phyloP scores from a whole-genome alignment of 2,888 invertebrate genomes.

The Molorchus minor region DNA sequence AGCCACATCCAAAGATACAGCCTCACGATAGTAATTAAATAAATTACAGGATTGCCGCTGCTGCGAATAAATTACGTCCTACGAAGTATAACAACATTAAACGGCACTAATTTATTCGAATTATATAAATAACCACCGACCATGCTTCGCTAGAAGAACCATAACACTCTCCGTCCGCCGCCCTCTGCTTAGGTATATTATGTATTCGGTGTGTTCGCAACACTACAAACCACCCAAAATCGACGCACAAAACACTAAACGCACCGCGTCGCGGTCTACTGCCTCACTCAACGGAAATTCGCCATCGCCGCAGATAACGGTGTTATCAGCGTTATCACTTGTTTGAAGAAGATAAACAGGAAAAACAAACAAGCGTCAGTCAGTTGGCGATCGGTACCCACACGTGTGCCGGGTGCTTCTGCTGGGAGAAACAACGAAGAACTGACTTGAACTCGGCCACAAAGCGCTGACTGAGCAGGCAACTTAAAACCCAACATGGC shows the following conservation, averaged over 20 bases:
- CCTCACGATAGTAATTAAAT: background rate
- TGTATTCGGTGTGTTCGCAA: too few species aligned
- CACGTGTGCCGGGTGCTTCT: conserved; percentile 17
- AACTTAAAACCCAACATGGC: conserved; percentile 27
- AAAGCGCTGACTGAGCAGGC: conserved; percentile 28
- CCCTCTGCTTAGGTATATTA: conserved; percentile 12
- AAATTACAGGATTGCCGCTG: conserved; percentile 6
- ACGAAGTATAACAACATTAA: conserved; percentile 9
- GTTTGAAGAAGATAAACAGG: background rate
- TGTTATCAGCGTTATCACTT: conserved; percentile 2
- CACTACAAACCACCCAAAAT: conserved; percentile 17
- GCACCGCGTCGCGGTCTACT: background rate
- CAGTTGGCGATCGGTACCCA: conserved; percentile 28
- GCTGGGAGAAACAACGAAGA: conserved; percentile 31
- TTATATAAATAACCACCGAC: conserved; percentile 28
- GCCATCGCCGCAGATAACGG: background rate
- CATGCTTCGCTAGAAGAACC: conserved; percentile 45
- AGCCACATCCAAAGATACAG: background rate
- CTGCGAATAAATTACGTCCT: conserved; percentile 10
- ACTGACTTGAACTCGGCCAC: conserved; percentile 35
- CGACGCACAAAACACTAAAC: conserved; percentile 12
- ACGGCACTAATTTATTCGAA: conserved; percentile 21
- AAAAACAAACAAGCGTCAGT: conserved; percentile 1
- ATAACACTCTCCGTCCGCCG: conserved; percentile 25
- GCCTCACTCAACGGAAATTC: conserved; percentile 2